Conservation (phyloP, 2,797 vertebrate species). For the Allochrocebus solatus region DNA sequence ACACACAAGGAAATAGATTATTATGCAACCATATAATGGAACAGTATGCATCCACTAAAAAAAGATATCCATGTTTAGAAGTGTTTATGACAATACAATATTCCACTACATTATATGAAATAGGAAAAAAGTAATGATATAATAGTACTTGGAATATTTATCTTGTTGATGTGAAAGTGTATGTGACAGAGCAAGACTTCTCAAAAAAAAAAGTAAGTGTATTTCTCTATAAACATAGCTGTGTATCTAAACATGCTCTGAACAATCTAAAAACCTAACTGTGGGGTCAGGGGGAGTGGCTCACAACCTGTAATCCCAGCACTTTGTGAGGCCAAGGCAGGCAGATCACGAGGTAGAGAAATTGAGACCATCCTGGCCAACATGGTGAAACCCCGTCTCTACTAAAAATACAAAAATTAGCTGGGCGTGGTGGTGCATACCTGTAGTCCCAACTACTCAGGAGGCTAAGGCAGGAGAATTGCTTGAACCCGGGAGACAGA, state of each 20-base stretch:
- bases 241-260: neutral
- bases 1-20: neutral
- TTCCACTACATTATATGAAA: neutral
- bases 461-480: too few species aligned
- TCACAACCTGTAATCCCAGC: too few species aligned
- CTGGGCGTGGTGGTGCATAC: too few species aligned
- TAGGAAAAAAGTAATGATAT: neutral
- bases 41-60: neutral
- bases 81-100: neutral
- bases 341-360: too few species aligned
- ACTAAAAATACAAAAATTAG: too few species aligned
- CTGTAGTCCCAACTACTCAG: too few species aligned
- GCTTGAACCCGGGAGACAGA: too few species aligned
- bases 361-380: too few species aligned
- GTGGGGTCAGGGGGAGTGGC: too few species aligned
- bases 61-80: neutral
- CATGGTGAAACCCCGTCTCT: too few species aligned
- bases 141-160: neutral
- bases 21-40: neutral
- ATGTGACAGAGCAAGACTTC: neutral
- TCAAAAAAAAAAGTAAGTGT: neutral
- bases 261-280: neutral
- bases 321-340: too few species aligned
- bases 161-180: neutral
- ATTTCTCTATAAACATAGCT: neutral